phyloP scores from a whole-genome alignment of 2,113 vertebrate genomes.

The Setophaga coronata region DNA sequence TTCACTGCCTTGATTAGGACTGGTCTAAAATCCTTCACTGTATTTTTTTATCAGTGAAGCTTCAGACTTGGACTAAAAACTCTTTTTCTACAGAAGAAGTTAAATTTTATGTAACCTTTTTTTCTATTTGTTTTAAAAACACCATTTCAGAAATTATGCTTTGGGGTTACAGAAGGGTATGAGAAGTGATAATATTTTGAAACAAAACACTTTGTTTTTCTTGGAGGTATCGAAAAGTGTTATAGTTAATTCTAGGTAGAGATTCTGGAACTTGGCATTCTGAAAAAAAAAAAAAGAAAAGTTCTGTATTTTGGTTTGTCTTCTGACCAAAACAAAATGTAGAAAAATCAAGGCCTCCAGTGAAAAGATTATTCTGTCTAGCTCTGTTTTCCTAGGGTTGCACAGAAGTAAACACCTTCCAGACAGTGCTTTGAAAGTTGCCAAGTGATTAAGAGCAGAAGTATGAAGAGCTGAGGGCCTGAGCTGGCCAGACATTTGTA shows the following conservation, averaged over 20 bases:
- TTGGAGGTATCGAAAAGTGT: not conserved
- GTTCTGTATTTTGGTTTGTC: not conserved
- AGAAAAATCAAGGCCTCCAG: not conserved
- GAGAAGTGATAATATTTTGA: constrained; percentile 3
- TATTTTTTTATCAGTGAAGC: not conserved
- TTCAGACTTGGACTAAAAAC: not conserved
- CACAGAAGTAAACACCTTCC: constrained; percentile 58
- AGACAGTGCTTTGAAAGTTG: constrained; percentile 24
- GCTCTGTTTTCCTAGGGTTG: constrained; percentile 42
- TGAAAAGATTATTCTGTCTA: constrained; percentile 9
- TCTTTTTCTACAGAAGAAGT: not conserved
- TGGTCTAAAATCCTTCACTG: not conserved
- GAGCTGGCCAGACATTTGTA: constrained; percentile 36
- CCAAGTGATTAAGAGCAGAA: constrained; percentile 60
- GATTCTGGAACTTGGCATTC: not conserved
- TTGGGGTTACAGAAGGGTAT: not conserved
- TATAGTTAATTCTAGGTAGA: not conserved
- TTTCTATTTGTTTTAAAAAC: not conserved
- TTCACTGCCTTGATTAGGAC: not conserved
- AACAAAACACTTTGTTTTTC: constrained; percentile 1
- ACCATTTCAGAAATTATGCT: not conserved
- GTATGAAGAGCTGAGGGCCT: constrained; percentile 22
- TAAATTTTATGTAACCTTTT: not conserved
- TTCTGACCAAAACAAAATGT: constrained; percentile 13
- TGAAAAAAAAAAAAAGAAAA: not conserved